These are phyloP conservation scores for Lycaena phlaeas DNA, from an alignment of 2,888 invertebrate genomes.

Conservation along the genomic window DNA sequence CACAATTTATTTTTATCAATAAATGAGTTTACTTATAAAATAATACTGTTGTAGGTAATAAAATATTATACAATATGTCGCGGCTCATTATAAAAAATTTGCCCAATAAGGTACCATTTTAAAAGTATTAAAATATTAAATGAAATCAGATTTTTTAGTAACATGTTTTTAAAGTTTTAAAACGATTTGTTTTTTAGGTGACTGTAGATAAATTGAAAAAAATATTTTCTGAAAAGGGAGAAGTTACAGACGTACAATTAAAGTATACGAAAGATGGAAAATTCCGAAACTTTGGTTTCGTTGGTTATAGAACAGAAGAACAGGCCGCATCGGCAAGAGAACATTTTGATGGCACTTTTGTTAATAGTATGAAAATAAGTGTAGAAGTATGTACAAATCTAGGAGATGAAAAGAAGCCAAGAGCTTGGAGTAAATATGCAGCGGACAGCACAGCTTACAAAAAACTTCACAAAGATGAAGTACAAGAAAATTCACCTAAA, in stretches of 20 bases:
- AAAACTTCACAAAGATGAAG: conserved; percentile 56
- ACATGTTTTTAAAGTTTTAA: conserved; percentile 10
- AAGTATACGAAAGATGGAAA: conserved; percentile 94
- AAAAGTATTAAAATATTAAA: conserved; percentile 17
- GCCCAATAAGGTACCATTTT: conserved; percentile 82
- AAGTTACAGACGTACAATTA: conserved; percentile 93
- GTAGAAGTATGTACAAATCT: conserved; percentile 82
- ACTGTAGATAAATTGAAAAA: conserved; percentile 83
- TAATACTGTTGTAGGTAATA: too few relatives aligned
- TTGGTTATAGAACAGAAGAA: conserved; percentile 88
- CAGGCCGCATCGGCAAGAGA: conserved; percentile 85
- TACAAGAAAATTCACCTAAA: conserved; percentile 29
- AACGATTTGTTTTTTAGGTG: conserved; percentile 73
- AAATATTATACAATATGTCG: too few relatives aligned
- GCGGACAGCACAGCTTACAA: conserved; percentile 80
- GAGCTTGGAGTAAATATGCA: conserved; percentile 95
- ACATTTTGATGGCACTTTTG: conserved; percentile 87
- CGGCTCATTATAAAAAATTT: conserved; percentile 92
- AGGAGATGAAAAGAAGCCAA: conserved; percentile 82
- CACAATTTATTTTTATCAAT: conserved; percentile 4
- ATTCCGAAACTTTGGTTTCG: conserved; percentile 94
- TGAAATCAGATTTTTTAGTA: neutral
- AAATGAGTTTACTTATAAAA: conserved; percentile 10
- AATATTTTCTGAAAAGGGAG: conserved; percentile 85
- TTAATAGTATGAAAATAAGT: conserved; percentile 85